Percentiles rank a stretch among this genome's conserved stretches.
These are phyloP conservation scores for Cantharis rufa DNA, from an alignment of 2,888 invertebrate species.

Conservation along the genomic window DNA sequence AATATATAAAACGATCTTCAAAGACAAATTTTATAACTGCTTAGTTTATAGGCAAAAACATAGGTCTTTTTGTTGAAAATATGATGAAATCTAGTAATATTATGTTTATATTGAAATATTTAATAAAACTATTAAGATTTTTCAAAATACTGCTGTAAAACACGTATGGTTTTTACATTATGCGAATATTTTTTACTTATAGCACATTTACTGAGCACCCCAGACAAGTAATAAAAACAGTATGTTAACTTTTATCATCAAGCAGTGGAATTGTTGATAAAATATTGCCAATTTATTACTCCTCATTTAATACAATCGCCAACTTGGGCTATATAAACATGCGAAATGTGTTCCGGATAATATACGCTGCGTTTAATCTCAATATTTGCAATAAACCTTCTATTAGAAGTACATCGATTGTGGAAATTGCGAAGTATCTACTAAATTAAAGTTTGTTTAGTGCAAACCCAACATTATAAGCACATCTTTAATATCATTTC, in stretches of 20 bases:
- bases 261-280: slow-evolving; percentile 10
- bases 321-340: slow-evolving; percentile 19
- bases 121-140: neutral
- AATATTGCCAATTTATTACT: slow-evolving; percentile 21
- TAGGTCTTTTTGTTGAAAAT: no score
- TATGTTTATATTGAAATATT: no score
- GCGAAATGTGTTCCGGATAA: slow-evolving; percentile 20
- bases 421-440: neutral
- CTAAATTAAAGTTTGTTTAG: neutral
- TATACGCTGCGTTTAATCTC: slow-evolving; percentile 12
- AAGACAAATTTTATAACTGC: no score
- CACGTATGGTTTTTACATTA: neutral
- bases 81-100: no score
- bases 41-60: no score
- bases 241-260: slow-evolving; percentile 20
- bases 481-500: neutral
- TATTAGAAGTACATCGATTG: slow-evolving; percentile 2
- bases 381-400: slow-evolving; percentile 9
- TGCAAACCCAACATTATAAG: neutral
- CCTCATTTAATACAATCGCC: slow-evolving; percentile 17
- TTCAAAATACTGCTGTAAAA: neutral
- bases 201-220: neutral
- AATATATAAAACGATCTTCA: no score
- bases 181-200: neutral
- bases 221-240: neutral